phyloP scores from a whole-genome alignment of 2,888 invertebrate species.

The Melieria crassipennis region DNA sequence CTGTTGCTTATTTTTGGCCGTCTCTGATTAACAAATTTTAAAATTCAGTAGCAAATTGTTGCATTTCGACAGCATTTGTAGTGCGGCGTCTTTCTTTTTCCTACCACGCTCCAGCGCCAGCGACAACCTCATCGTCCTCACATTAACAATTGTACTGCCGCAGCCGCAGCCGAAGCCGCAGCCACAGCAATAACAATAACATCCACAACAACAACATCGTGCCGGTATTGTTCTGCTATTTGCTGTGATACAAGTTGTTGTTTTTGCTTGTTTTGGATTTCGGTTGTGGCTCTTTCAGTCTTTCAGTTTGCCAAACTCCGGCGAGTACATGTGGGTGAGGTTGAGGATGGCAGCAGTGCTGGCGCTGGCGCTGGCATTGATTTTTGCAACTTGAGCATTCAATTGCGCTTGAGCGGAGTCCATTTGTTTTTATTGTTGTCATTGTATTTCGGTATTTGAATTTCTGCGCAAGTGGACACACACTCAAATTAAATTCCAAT shows the following conservation, averaged over 20 bases:
- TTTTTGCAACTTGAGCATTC: too few relatives aligned
- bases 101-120: constrained; percentile 28
- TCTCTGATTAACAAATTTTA: constrained; percentile 29
- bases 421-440: too few relatives aligned
- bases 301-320: neutral
- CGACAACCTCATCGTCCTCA: neutral
- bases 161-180: neutral
- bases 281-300: neutral
- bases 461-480: constrained; percentile 16
- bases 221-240: constrained; percentile 30
- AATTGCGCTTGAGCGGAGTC: too few relatives aligned
- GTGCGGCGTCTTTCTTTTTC: neutral
- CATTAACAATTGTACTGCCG: neutral
- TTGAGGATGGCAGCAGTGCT: neutral
- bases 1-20: neutral
- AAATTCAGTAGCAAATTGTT: constrained; percentile 36
- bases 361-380: too few relatives aligned
- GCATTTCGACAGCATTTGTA: constrained; percentile 26
- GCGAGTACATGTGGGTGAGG: constrained; percentile 19
- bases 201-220: constrained; percentile 26
- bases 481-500: constrained; percentile 66
- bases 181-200: neutral
- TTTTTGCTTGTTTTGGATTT: constrained; percentile 1
- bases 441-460: neutral
- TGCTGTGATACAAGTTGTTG: neutral